These are phyloP conservation scores for Orgyia antiqua DNA, from an alignment of 2,888 invertebrate species.

Conservation along the genomic window DNA sequence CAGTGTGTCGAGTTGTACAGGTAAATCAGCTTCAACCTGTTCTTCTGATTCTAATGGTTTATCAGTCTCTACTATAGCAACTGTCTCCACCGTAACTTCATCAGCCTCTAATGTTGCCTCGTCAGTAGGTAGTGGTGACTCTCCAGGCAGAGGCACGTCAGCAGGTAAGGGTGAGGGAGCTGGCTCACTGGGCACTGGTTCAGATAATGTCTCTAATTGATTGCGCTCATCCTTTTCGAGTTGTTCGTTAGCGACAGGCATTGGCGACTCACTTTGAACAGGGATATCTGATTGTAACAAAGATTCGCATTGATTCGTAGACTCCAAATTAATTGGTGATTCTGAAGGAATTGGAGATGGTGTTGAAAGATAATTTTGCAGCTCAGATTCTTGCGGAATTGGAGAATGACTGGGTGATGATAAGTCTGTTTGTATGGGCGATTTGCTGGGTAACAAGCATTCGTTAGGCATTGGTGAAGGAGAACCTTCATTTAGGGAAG, in stretches of 20 bases:
- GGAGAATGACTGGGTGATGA: conserved; percentile 11
- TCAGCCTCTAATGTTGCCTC: not conserved
- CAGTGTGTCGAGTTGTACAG: too few species aligned
- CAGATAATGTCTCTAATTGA: too few species aligned
- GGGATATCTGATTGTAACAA: conserved; percentile 8
- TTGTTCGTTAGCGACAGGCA: conserved; percentile 7
- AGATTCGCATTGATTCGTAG: not conserved
- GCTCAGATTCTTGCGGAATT: not conserved
- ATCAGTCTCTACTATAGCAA: too few species aligned
- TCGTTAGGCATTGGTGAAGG: conserved; percentile 20
- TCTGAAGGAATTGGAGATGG: conserved; percentile 22
- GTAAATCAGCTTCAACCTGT: conserved; percentile 4
- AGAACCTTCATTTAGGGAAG: not conserved
- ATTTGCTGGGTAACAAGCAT: conserved; percentile 16
- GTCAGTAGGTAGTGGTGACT: conserved; percentile 20
- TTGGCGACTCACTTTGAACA: conserved; percentile 25
- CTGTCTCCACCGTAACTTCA: too few species aligned
- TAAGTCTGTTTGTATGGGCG: conserved; percentile 10
- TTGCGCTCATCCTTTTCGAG: conserved; percentile 1
- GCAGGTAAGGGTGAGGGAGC: conserved; percentile 19
- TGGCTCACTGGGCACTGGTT: conserved; percentile 2
- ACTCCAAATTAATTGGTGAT: conserved; percentile 15
- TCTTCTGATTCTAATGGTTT: too few species aligned
- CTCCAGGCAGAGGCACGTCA: conserved; percentile 21
- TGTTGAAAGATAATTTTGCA: conserved; percentile 1